phyloP scores from a whole-genome alignment of 1,140 invertebrate genomes.

The Nomia melanderi region DNA sequence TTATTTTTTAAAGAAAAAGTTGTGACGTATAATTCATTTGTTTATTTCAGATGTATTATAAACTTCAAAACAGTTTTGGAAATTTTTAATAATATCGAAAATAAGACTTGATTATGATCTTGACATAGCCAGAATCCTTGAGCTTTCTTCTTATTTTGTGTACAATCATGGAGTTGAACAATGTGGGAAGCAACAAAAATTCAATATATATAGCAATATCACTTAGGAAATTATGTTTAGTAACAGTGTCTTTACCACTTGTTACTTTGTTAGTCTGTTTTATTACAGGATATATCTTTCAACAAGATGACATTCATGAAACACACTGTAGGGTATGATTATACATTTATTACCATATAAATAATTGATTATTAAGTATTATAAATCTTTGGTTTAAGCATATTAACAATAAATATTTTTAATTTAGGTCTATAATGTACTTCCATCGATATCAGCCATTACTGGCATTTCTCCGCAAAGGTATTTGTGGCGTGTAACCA shows the following conservation, averaged over 20 bases:
- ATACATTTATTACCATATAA: not conserved
- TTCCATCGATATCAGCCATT: slow-evolving; percentile 95
- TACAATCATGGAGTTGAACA: slow-evolving; percentile 77
- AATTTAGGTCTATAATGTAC: slow-evolving; percentile 92
- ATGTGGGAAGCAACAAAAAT: slow-evolving; percentile 73
- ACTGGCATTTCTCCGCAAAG: slow-evolving; percentile 94
- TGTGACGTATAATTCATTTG: too few species aligned
- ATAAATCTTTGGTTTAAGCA: slow-evolving; percentile 4
- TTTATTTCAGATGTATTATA: slow-evolving; percentile 59
- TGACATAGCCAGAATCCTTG: slow-evolving; percentile 53
- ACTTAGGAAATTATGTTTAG: slow-evolving; percentile 87
- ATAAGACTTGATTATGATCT: slow-evolving; percentile 54
- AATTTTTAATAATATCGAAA: slow-evolving; percentile 46
- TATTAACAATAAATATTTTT: slow-evolving; percentile 24
- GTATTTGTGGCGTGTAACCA: slow-evolving; percentile 95
- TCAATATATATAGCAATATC: slow-evolving; percentile 81
- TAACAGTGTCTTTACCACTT: slow-evolving; percentile 90
- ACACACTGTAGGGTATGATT: slow-evolving; percentile 92
- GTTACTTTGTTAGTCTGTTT: slow-evolving; percentile 92
- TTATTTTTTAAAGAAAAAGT: too few species aligned
- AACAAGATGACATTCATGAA: slow-evolving; percentile 95
- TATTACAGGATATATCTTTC: slow-evolving; percentile 92
- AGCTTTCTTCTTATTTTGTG: slow-evolving; percentile 43
- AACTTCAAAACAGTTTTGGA: slow-evolving; percentile 45
- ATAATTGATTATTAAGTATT: slow-evolving; percentile 5